Base-by-base conservation (phyloP, 2,888 invertebrate genomes). In the Rhagium mordax region DNA sequence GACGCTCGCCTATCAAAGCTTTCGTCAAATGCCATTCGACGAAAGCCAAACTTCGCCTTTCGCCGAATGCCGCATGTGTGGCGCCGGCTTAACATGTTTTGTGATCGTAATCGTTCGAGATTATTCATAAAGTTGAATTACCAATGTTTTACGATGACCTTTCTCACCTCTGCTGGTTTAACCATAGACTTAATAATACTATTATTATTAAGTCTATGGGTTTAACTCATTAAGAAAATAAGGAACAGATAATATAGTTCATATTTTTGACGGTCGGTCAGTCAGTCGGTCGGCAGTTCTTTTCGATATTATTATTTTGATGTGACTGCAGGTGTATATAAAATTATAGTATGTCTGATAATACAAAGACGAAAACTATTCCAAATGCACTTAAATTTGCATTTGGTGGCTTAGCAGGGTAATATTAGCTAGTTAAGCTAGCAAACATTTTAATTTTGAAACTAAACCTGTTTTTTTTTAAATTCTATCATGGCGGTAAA, bases 381-480 rank as follows among this genome's bases (percentile, higher is more conserved):
- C 94, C 95, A 18, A 94, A 94, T 86, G 90, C 89, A 72, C 88
- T 95, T 71, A 95, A 96, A 88, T 96, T 96, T 85, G 88, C 93
- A 2, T 94, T 96, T 84, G 96, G 96, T 78, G 96, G 96, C 82
- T 86, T 91, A 79, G 92, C 96, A 74, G 96, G 96, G 95, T 95
- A 91, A 89, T 88, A n/a, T n/a, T n/a, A n/a, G n/a, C n/a, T n/a
- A n/a, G n/a, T n/a, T n/a, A n/a, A n/a, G n/a, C n/a, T n/a, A n/a
- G n/a, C n/a, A n/a, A n/a, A n/a, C n/a, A n/a, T 49, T 59, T 49
- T 33, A 13, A 4, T 51, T 48, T 61, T 41, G 7, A 33, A n/a
- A n/a, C n/a, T n/a, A 21, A 55, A 18, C 10, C 6, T 13, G 18
- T 24, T 3, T 4, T 20, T n/a, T 24, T 13, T 21, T 57, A 2